Evolutionary conservation across 2,888 invertebrate genomes (phyloP).

Genomic region (Abrostola tripartita): DNA sequence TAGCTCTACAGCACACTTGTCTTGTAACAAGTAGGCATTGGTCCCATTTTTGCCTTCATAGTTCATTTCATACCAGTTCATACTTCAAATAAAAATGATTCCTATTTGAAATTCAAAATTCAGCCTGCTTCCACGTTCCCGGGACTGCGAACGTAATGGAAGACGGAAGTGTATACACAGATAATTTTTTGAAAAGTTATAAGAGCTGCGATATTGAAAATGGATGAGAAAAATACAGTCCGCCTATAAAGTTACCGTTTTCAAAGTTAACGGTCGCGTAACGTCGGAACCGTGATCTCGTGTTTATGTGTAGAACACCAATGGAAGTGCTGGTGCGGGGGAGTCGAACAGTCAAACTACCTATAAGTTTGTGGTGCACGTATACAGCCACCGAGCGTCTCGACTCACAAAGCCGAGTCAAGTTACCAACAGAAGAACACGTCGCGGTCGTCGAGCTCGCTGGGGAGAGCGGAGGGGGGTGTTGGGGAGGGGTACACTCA

Average conservation of each 20-base stretch:
- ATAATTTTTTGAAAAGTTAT: slow-evolving; percentile 23
- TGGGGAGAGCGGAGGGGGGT: slow-evolving; percentile 49
- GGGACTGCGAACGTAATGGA: slow-evolving; percentile 10
- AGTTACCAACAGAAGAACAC: slow-evolving; percentile 73
- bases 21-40: neutral
- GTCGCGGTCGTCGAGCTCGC: slow-evolving; percentile 62
- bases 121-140: slow-evolving; percentile 3
- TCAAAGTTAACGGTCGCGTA: slow-evolving; percentile 40
- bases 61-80: too few relatives aligned
- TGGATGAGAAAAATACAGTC: slow-evolving; percentile 25
- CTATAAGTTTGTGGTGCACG: slow-evolving; percentile 65
- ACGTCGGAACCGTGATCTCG: slow-evolving; percentile 47
- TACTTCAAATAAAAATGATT: neutral
- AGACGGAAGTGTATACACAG: slow-evolving; percentile 13
- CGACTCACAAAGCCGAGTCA: slow-evolving; percentile 67
- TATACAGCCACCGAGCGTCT: slow-evolving; percentile 58
- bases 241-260: slow-evolving; percentile 35
- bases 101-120: slow-evolving; percentile 4
- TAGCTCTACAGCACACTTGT: neutral
- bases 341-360: slow-evolving; percentile 31
- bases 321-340: slow-evolving; percentile 46
- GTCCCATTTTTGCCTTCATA: too few relatives aligned
- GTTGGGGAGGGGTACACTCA: slow-evolving; percentile 58
- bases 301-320: slow-evolving; percentile 61
- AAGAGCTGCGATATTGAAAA: slow-evolving; percentile 29